These are phyloP conservation scores for Falco berigora DNA, from an alignment of 2,797 vertebrate species.

Conservation along the genomic window DNA sequence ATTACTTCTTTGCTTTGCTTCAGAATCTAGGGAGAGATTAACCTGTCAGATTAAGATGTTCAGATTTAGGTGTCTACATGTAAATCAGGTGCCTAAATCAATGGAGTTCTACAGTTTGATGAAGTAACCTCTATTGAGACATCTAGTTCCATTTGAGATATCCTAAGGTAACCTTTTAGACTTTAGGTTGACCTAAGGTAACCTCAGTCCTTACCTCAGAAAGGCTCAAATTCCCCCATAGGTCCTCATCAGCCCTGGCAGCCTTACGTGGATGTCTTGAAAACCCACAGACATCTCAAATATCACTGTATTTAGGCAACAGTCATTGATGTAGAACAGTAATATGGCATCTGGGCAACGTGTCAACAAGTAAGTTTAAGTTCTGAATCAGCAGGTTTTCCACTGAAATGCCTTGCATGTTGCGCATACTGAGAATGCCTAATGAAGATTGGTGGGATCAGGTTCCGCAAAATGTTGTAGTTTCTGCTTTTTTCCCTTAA, in stretches of 20 bases:
- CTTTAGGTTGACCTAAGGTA: neutral
- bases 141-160: neutral
- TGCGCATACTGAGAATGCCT: neutral
- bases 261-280: neutral
- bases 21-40: neutral
- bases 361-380: neutral
- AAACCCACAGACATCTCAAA: neutral
- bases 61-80: neutral
- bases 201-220: neutral
- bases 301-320: neutral
- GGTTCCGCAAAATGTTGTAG: neutral
- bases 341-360: neutral
- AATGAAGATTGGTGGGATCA: neutral
- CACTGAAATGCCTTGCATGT: neutral
- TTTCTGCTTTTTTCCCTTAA: neutral
- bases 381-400: neutral
- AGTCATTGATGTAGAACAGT: neutral
- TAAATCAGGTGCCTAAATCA: neutral
- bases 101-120: neutral
- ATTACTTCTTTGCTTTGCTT: neutral
- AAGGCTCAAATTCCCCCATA: neutral
- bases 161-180: neutral
- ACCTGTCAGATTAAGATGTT: neutral
- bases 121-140: neutral
- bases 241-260: neutral